These are phyloP conservation scores for Calephelis perditalis DNA, from an alignment of 2,888 invertebrate genomes.

Conservation along the genomic window DNA sequence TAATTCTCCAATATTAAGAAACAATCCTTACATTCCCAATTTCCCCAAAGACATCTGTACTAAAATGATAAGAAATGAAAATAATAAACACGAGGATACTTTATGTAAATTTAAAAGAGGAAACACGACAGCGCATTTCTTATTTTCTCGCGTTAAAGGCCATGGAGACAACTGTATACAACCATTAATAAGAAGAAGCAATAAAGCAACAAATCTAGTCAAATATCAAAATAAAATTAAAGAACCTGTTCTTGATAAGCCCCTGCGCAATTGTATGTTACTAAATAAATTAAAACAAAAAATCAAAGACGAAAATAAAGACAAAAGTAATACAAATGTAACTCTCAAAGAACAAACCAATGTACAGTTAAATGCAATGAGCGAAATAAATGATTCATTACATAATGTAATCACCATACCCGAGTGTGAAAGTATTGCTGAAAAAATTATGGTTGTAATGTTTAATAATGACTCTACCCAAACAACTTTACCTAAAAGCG, in stretches of 20 bases:
- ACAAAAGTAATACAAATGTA: slow-evolving; percentile 27
- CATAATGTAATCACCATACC: slow-evolving; percentile 39
- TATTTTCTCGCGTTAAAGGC: slow-evolving; percentile 42
- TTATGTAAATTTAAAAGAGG: not conserved
- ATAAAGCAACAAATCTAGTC: slow-evolving; percentile 58
- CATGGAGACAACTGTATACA: slow-evolving; percentile 14
- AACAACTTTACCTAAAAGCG: slow-evolving; percentile 17
- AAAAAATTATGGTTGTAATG: slow-evolving; percentile 47
- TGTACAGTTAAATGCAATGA: slow-evolving; percentile 36
- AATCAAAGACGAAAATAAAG: slow-evolving; percentile 17
- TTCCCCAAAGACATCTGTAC: not conserved
- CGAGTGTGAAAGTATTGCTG: slow-evolving; percentile 49
- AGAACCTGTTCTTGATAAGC: slow-evolving; percentile 50
- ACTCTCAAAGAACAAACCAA: slow-evolving; percentile 32
- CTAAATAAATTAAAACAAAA: slow-evolving; percentile 40
- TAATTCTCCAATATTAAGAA: slow-evolving; percentile 21
- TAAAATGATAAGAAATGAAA: not conserved
- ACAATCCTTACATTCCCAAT: not conserved
- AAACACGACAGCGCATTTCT: slow-evolving; percentile 38
- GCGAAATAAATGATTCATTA: slow-evolving; percentile 35
- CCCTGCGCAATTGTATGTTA: slow-evolving; percentile 48
- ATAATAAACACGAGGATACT: not conserved
- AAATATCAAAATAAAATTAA: slow-evolving; percentile 50
- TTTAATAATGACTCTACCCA: slow-evolving; percentile 37
- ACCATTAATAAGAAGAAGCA: slow-evolving; percentile 47